phyloP scores from a whole-genome alignment of 2,888 invertebrate genomes.

The Agapostemon virescens region DNA sequence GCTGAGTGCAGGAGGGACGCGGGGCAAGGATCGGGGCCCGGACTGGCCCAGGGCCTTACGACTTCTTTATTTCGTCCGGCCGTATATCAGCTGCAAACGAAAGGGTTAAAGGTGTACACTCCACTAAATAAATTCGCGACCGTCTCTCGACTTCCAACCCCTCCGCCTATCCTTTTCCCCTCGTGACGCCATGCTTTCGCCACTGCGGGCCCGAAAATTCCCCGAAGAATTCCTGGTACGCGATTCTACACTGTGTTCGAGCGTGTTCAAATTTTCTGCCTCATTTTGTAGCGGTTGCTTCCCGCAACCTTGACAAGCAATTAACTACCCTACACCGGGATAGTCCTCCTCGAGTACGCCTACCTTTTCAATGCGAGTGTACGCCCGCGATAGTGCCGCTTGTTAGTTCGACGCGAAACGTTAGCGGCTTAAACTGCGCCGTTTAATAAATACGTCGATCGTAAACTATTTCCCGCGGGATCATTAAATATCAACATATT shows the following conservation, averaged over 20 bases:
- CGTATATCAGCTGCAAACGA: constrained; percentile 75
- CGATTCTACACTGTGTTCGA: constrained; percentile 28
- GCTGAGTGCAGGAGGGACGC: constrained; percentile 14
- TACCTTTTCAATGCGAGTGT: constrained; percentile 54
- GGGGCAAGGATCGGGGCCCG: constrained; percentile 31
- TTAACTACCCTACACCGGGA: constrained; percentile 13
- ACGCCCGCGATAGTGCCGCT: constrained; percentile 61
- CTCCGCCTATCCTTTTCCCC: constrained; percentile 13
- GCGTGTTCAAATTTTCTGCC: neutral
- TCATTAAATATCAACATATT: constrained; percentile 77
- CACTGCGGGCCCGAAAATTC: constrained; percentile 39
- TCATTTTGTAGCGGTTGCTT: neutral
- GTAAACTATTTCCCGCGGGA: constrained; percentile 75
- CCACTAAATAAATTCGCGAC: constrained; percentile 67
- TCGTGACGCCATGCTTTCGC: constrained; percentile 31
- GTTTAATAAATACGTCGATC: constrained; percentile 78
- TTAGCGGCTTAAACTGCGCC: constrained; percentile 70
- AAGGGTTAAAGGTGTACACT: constrained; percentile 71
- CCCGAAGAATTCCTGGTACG: constrained; percentile 43
- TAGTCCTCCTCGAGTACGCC: constrained; percentile 26
- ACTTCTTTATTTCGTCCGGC: constrained; percentile 72
- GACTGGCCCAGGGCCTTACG: constrained; percentile 67
- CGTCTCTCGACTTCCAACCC: constrained; percentile 54
- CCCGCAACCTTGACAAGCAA: constrained; percentile 12
- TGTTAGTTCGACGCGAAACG: constrained; percentile 68